Base-by-base conservation (phyloP, 1,140 invertebrate genomes). In the Macrostomum lignano region DNA sequence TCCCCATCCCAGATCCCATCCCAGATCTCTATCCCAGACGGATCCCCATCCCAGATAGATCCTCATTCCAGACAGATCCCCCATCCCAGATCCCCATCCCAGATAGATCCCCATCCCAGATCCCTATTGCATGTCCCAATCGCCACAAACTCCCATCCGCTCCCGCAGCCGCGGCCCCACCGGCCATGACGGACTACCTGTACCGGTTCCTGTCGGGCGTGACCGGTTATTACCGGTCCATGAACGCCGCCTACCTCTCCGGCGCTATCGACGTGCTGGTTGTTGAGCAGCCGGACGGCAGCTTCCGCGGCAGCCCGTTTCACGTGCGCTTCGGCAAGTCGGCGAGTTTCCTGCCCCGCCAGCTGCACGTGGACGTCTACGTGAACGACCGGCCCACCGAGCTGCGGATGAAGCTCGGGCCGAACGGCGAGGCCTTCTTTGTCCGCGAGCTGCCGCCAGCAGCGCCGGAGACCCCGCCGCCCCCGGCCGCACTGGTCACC, bases 261-360 rank as follows among this genome's bases (percentile, higher is more conserved):
- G 91, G 91, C 30, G 88, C 91, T 39, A 98, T 98, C 45, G 91
- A 98, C 62, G 81, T 94, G 3, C 70, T 98, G 28, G 79, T 96
- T 30, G 76, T 98, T 2, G 73, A 93, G 55, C 84, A 96, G 47
- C 69, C 74, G 30, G 79, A 98, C 67, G 86, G 86, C 13, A 71
- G 74, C 7, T 91, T 71, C 52, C 69, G 69, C 9, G 91, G 79
- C 46, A 94, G 88, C 7, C 91, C 91, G 1, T 98, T 98, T 59
- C 88, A 98, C 54, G 88, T 98, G 7, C 68, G 88, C 14, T 99
- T 99, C 53, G 91, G 91, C 24, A 98, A 98, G 61, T 66, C 96
- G 43, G 86, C 86, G 14, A 88, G 96, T 3, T 65, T 98, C 0
- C 67, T 82, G 19, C 78, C 77, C 41, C 67, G 73, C 40, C 81